Percentiles rank a stretch among this genome's conserved stretches.
Conservation (phyloP, 2,113 vertebrate species). For the Eretmochelys imbricata region DNA sequence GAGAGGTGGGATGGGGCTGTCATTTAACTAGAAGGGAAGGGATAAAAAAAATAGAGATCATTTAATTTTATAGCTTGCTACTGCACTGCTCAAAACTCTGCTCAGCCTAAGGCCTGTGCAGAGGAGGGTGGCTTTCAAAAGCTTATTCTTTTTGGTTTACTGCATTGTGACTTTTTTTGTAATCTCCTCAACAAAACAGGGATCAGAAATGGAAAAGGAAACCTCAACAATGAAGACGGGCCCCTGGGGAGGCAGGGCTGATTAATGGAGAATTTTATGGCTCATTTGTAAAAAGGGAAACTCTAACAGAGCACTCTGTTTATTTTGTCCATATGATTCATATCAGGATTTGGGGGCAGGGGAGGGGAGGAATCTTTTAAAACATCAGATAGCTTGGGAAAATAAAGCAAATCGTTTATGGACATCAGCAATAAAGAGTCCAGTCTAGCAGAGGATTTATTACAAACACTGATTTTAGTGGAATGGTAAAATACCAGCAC, state of each 20-base stretch:
- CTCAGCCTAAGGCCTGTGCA: slow-evolving; percentile 20
- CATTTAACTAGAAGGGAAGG: slow-evolving; percentile 39
- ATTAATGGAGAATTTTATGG: slow-evolving; percentile 83
- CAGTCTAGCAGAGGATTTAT: slow-evolving; percentile 66
- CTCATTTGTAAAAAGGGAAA: slow-evolving; percentile 81
- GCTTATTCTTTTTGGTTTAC: slow-evolving; percentile 62
- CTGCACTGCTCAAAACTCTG: slow-evolving; percentile 32
- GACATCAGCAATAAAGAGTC: slow-evolving; percentile 39
- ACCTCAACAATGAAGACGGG: slow-evolving; percentile 71
- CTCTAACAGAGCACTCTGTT: slow-evolving; percentile 78
- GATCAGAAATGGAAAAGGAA: slow-evolving; percentile 82
- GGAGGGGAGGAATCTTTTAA: background rate
- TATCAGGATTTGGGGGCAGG: slow-evolving; percentile 69
- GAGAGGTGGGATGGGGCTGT: background rate
- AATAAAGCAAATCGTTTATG: slow-evolving; percentile 60
- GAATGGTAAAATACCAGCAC: slow-evolving; percentile 32
- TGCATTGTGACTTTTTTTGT: slow-evolving; percentile 50
- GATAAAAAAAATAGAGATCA: slow-evolving; percentile 4
- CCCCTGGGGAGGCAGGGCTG: slow-evolving; percentile 66
- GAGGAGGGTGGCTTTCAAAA: slow-evolving; percentile 45
- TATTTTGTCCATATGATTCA: slow-evolving; percentile 71
- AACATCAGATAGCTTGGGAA: slow-evolving; percentile 56
- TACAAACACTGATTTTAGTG: slow-evolving; percentile 42
- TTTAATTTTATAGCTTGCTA: slow-evolving; percentile 53
- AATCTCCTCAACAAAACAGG: slow-evolving; percentile 74